Evolutionary conservation across 1,140 invertebrate species (phyloP), one percentile per base, ranked within the genome.

Genomic region (Elymnias hypermnestra): DNA sequence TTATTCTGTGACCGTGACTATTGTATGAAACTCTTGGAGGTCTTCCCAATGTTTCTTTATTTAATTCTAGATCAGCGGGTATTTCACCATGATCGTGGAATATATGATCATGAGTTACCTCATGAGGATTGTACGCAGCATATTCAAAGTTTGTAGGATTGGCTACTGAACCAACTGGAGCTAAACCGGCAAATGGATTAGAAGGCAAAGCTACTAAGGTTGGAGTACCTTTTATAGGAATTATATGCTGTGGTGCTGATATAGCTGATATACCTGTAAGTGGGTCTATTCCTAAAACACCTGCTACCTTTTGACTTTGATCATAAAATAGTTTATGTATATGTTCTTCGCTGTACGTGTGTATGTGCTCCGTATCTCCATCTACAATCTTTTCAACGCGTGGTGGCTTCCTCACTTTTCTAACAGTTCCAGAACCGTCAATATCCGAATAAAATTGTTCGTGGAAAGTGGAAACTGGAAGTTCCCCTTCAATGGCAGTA

Each of bases 21-120:
- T 77, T 79, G 17, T 84, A 84, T 3, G 78, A 79, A 22, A 66
- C 60, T 65, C 77, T 85, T 2, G 79, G 74, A 18, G 74, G 69
- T 19, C 56, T 52, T 14, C 61, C 53, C 35, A 79, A 48, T 17
- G 63, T 40, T 0, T 75, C 69, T 39, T 76, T 85, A 2, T 59
- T 65, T 33, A 86, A 45, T 17, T 81, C 75, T 10, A 73, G 14
- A 57, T 75, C 64, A 3, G 72, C 41, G 25, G 83, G 64, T 28
- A 86, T 67, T 61, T 86, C 83, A 10, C 85, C 85, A 47, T 87
- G 85, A 40, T 87, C 85, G 35, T 87, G 85, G 46, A 81, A 85
- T 44, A 84, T 70, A 38, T 87, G 85, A 40, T 86, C 83, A 56
- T 87, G 83, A 5, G 83, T 86, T 2, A 81, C 83, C 31, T 86